Evolutionary conservation across 37 sponge, comb jelly and placozoan species (phyloP).

Genomic region (Eunapius fragilis): DNA sequence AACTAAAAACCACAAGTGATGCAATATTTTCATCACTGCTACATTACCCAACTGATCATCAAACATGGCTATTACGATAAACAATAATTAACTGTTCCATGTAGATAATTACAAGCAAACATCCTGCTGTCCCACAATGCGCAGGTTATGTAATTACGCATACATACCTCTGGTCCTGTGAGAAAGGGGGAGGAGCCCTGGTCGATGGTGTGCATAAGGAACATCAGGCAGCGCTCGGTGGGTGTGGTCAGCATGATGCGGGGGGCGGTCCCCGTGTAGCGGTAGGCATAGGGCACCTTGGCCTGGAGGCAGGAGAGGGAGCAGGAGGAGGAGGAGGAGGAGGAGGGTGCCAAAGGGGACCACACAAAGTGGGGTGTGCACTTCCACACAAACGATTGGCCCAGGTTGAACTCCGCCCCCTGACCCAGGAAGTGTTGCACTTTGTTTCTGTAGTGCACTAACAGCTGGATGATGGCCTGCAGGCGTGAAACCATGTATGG

Average conservation of each 20-base stretch:
- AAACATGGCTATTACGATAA: too few species aligned
- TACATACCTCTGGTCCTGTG: conserved; percentile 32
- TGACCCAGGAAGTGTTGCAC: not conserved
- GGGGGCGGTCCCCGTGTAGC: conserved; percentile 17
- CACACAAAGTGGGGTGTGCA: conserved; percentile 30
- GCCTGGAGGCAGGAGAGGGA: conserved; percentile 12
- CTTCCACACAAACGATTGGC: conserved; percentile 34
- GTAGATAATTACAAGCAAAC: not conserved
- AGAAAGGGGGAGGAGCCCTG: conserved; percentile 8
- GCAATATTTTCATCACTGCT: too few species aligned
- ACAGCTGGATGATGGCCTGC: conserved; percentile 18
- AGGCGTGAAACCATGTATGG: not conserved
- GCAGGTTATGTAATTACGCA: too few species aligned
- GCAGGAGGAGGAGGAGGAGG: not conserved
- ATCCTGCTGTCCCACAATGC: too few species aligned
- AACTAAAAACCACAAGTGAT: not conserved
- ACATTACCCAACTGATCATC: too few species aligned
- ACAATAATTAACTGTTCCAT: too few species aligned
- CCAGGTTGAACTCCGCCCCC: not conserved
- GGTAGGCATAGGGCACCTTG: conserved; percentile 26
- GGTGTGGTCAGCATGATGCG: conserved; percentile 18
- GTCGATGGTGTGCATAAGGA: conserved; percentile 31
- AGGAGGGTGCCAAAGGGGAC: not conserved
- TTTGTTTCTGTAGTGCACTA: conserved; percentile 2
- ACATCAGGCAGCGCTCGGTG: conserved; percentile 18